Base-by-base conservation (phyloP, 2,113 vertebrate genomes). In the Uropsilus gracilis region DNA sequence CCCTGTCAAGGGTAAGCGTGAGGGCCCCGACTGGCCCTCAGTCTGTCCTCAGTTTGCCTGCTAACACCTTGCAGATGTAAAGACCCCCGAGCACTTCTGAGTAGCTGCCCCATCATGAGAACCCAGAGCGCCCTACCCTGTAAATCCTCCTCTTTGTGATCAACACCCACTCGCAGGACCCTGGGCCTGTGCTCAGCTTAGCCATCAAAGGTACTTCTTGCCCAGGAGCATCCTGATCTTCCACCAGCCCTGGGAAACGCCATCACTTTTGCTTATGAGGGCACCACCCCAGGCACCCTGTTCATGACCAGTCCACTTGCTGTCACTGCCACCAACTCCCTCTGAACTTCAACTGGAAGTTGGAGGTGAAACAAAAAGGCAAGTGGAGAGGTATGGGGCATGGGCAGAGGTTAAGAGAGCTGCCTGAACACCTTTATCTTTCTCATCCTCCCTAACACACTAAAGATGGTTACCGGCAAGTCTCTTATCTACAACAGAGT, bases 101-200 rank as follows among this genome's bases (percentile, higher is more conserved):
- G n/a, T n/a, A n/a, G n/a, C n/a, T n/a, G n/a, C n/a, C n/a, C n/a
- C n/a, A n/a, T n/a, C n/a, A n/a, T n/a, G n/a, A n/a, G n/a, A n/a
- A n/a, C n/a, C n/a, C n/a, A n/a, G n/a, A n/a, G n/a, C n/a, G 9
- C 0, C 1, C 42, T 4, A 0, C 44, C 32, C 44, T 2, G 0
- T 26, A 17, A 61, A 61, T 8, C 26, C 8, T 68, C 30, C 24
- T 68, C 26, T 48, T 57, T n/a, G 83, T 53, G 28, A 73, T 26
- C 32, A 39, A 18, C 5, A 28, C 16, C 16, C 14, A n/a, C 2
- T 39, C 1, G 1, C 16, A 59, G 66, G 59, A 46, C 34, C 11
- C 32, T 6, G 22, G 39, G n/a, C n/a, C n/a, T n/a, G n/a, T n/a
- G n/a, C n/a, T 6, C 13, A 2, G 32, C 28, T 53, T 46, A 44